Conservation (phyloP, 2,113 vertebrate genomes). For the Percopsis transmontana region DNA sequence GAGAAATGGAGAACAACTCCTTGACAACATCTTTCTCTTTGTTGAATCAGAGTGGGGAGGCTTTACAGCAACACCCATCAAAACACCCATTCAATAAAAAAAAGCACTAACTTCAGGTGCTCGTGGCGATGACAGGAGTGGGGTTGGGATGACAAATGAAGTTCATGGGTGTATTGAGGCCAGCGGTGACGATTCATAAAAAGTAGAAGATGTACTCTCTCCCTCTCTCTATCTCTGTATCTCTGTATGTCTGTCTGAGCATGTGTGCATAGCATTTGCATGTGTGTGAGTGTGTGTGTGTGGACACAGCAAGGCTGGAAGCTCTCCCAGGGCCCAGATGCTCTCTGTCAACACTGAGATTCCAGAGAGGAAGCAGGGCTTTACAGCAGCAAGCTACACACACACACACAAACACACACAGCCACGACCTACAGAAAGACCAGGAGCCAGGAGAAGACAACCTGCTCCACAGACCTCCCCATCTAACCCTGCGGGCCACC, state of each 20-base stretch:
- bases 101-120: conserved; percentile 43
- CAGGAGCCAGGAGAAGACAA: conserved; percentile 71
- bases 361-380: conserved; percentile 78
- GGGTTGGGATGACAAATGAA: neutral
- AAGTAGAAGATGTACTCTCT: neutral
- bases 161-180: conserved; percentile 8
- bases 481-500: conserved; percentile 61
- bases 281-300: conserved; percentile 12
- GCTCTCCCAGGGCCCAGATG: conserved; percentile 79
- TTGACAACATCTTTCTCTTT: conserved; percentile 74
- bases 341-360: conserved; percentile 80
- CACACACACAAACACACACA: conserved; percentile 38
- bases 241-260: conserved; percentile 27
- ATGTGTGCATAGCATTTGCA: conserved; percentile 15
- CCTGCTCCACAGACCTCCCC: conserved; percentile 73
- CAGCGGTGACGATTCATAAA: neutral
- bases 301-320: conserved; percentile 68
- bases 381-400: conserved; percentile 73
- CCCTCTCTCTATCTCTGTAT: neutral
- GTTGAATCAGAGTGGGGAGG: conserved; percentile 67
- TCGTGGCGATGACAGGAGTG: conserved; percentile 9
- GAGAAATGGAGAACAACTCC: conserved; percentile 63
- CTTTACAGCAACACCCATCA: conserved; percentile 68
- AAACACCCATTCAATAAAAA: conserved; percentile 68
- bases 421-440: conserved; percentile 71